Conservation (phyloP, 2,113 vertebrate species). For the Gopherus flavomarginatus region DNA sequence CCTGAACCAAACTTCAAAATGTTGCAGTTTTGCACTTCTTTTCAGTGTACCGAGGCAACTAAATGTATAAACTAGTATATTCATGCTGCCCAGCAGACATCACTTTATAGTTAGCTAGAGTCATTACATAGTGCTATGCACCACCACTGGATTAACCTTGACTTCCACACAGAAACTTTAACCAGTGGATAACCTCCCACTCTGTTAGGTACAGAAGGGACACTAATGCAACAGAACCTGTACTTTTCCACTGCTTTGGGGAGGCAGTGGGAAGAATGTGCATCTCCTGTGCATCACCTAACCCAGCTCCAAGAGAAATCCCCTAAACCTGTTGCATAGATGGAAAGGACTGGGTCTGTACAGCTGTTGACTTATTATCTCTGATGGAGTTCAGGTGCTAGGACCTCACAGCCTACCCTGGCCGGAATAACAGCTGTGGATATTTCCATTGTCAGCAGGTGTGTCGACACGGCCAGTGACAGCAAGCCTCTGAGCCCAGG, state of each 20-base stretch:
- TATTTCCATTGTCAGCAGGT: not conserved
- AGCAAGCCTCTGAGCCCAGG: not conserved
- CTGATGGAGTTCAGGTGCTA: not conserved
- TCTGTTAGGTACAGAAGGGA: not conserved
- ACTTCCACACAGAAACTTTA: not conserved
- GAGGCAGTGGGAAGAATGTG: not conserved
- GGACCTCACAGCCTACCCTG: not conserved
- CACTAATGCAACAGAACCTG: not conserved
- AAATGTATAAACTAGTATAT: not conserved
- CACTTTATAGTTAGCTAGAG: not conserved
- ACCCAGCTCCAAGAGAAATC: not conserved
- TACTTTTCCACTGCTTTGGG: not conserved
- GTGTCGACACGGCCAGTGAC: not conserved
- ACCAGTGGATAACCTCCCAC: not conserved
- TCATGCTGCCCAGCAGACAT: not conserved
- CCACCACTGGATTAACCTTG: not conserved
- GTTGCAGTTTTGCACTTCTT: not conserved
- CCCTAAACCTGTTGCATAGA: not conserved
- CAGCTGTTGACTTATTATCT: accelerated
- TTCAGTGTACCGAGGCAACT: not conserved
- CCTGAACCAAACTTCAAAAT: not conserved
- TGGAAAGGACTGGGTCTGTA: accelerated
- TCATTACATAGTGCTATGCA: not conserved
- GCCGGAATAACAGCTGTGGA: not conserved
- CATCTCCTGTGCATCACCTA: not conserved